Evolutionary conservation across 1,140 invertebrate species (phyloP).

Genomic region (Papilio glaucus): DNA sequence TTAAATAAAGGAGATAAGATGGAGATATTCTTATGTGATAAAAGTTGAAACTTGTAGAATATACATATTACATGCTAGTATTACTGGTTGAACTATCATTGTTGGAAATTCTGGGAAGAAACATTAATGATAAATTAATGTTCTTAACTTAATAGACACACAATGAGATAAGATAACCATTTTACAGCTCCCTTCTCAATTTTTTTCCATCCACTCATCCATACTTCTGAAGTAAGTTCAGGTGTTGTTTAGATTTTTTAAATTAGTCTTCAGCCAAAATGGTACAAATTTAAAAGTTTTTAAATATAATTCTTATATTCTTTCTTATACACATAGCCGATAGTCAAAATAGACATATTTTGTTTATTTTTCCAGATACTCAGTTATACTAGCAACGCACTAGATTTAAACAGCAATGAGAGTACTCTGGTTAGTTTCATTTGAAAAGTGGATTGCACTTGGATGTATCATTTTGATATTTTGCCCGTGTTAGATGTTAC

Average conservation of each 20-base stretch:
- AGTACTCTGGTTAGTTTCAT: conserved; percentile 69
- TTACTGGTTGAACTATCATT: background rate
- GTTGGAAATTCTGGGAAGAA: background rate
- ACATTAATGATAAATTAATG: conserved; percentile 11
- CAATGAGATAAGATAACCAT: background rate
- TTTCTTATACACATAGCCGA: too few species aligned
- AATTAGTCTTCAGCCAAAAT: background rate
- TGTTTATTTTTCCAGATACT: conserved; percentile 76
- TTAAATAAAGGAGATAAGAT: conserved; percentile 44
- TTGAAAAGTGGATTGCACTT: conserved; percentile 45
- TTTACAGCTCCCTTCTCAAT: conserved; percentile 2
- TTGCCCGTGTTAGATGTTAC: conserved; percentile 36
- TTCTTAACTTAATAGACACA: conserved; percentile 27
- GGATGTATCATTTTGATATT: conserved; percentile 43
- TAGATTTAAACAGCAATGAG: conserved; percentile 64
- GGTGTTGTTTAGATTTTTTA: conserved; percentile 23
- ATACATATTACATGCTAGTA: background rate
- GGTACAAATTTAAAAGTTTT: too few species aligned
- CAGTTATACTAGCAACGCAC: conserved; percentile 71
- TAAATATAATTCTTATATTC: too few species aligned
- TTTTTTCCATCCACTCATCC: background rate
- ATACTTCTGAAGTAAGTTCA: background rate
- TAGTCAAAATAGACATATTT: background rate
- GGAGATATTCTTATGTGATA: conserved; percentile 42
- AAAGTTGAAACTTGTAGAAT: conserved; percentile 29